Evolutionary conservation across 2,888 invertebrate species (phyloP).

Genomic region (Athalia circularis): DNA sequence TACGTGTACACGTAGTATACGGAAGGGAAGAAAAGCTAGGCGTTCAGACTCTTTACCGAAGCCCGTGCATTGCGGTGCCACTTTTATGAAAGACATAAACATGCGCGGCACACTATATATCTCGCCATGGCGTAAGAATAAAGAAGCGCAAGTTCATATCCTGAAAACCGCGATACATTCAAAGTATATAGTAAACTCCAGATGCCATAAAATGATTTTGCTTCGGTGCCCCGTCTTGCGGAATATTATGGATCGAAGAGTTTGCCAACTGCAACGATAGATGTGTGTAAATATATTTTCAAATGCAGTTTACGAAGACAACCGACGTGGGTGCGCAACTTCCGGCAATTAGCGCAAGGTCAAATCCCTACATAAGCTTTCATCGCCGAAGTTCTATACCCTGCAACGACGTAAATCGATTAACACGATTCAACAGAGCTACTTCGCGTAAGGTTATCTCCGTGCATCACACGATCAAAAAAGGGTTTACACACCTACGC

Average conservation of each 20-base stretch:
- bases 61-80: slow-evolving; percentile 36
- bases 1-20: too few relatives aligned
- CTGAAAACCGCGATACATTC: neutral
- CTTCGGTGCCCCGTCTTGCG: neutral
- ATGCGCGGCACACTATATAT: slow-evolving; percentile 27
- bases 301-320: neutral
- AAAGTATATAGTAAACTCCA: slow-evolving; percentile 18
- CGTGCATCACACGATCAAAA: too few relatives aligned
- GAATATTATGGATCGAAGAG: slow-evolving; percentile 15
- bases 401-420: too few relatives aligned
- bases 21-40: too few relatives aligned
- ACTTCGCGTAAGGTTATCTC: too few relatives aligned
- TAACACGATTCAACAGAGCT: too few relatives aligned
- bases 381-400: too few relatives aligned
- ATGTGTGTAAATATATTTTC: neutral
- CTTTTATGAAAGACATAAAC: slow-evolving; percentile 45
- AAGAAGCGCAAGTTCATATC: slow-evolving; percentile 33
- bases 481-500: neutral
- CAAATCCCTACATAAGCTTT: neutral
- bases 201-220: slow-evolving; percentile 41
- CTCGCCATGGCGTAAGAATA: slow-evolving; percentile 32
- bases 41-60: slow-evolving; percentile 33
- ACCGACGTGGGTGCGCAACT: too few relatives aligned
- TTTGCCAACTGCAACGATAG: neutral
- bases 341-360: too few relatives aligned